Conservation (phyloP, 2,888 invertebrate species). For the Orgyia antiqua region DNA sequence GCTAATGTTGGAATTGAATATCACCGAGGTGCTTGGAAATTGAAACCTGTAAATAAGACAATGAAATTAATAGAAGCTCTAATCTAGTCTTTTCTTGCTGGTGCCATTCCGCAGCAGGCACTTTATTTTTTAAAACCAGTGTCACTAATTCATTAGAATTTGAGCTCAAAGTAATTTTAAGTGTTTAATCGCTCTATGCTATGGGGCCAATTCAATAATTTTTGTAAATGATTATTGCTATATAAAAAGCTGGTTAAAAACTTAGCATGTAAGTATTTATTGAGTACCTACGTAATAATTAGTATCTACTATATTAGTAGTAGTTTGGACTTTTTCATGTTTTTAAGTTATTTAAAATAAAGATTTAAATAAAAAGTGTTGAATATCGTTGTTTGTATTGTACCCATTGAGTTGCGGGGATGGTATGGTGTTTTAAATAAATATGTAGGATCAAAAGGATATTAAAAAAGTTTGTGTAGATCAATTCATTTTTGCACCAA, state of each 20-base stretch:
- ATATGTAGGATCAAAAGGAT: conserved; percentile 74
- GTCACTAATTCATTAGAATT: conserved; percentile 36
- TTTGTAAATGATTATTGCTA: conserved; percentile 40
- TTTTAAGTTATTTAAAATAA: conserved; percentile 73
- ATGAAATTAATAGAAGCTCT: conserved; percentile 71
- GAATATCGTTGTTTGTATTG: conserved; percentile 35
- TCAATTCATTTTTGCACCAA: conserved; percentile 86
- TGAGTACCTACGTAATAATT: conserved; percentile 42
- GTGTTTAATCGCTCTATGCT: conserved; percentile 40
- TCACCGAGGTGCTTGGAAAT: conserved; percentile 52
- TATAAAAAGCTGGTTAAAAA: conserved; percentile 47
- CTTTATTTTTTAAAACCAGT: conserved; percentile 45
- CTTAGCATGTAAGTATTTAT: conserved; percentile 72
- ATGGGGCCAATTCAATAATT: conserved; percentile 67
- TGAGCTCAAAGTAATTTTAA: conserved; percentile 45
- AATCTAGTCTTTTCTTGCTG: conserved; percentile 73
- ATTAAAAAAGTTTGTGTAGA: conserved; percentile 84
- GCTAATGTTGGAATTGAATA: conserved; percentile 16
- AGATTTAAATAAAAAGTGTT: conserved; percentile 71
- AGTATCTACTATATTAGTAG: conserved; percentile 50
- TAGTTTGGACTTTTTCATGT: conserved; percentile 66
- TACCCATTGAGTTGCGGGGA: too few species aligned
- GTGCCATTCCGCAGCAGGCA: conserved; percentile 61
- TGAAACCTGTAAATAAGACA: conserved; percentile 46
- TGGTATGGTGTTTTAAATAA: conserved; percentile 85